Evolutionary conservation across 2,888 invertebrate genomes (phyloP).

Genomic region (Papilio elwesi): DNA sequence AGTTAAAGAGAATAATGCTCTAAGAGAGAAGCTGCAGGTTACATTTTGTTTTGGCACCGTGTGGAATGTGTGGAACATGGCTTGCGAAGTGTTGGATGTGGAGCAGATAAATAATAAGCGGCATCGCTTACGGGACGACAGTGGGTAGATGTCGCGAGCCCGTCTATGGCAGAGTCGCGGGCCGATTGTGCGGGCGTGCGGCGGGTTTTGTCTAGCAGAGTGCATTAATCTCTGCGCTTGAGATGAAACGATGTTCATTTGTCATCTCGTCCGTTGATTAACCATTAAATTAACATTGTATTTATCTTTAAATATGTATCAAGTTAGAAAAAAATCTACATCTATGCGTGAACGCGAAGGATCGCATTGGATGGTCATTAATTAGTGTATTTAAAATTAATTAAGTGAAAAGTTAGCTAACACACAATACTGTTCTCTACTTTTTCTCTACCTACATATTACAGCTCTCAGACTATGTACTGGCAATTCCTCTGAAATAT

Average conservation of each 20-base stretch:
- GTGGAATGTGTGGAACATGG: slow-evolving; percentile 41
- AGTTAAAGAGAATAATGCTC: slow-evolving; percentile 44
- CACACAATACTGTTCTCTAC: too few species aligned
- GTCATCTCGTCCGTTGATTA: slow-evolving; percentile 79
- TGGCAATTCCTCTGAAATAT: too few species aligned
- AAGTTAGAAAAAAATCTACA: slow-evolving; percentile 49
- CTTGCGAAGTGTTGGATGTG: slow-evolving; percentile 60
- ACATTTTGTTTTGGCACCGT: slow-evolving; percentile 44
- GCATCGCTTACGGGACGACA: slow-evolving; percentile 70
- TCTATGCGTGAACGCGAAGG: neutral
- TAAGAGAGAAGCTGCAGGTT: slow-evolving; percentile 33
- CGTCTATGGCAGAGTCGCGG: slow-evolving; percentile 67
- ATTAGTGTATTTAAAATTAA: too few species aligned
- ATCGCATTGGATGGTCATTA: too few species aligned
- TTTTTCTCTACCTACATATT: too few species aligned
- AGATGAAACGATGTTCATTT: slow-evolving; percentile 83
- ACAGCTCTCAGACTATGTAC: too few species aligned
- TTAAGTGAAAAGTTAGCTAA: too few species aligned
- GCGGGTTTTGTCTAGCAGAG: slow-evolving; percentile 77
- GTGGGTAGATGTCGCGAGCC: slow-evolving; percentile 73
- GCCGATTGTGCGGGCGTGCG: slow-evolving; percentile 74
- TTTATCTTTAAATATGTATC: slow-evolving; percentile 76
- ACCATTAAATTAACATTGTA: slow-evolving; percentile 72
- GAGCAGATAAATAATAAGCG: slow-evolving; percentile 81
- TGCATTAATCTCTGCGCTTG: slow-evolving; percentile 76